Evolutionary conservation across 2,797 vertebrate genomes (phyloP).

Genomic region (Lates japonicus): DNA sequence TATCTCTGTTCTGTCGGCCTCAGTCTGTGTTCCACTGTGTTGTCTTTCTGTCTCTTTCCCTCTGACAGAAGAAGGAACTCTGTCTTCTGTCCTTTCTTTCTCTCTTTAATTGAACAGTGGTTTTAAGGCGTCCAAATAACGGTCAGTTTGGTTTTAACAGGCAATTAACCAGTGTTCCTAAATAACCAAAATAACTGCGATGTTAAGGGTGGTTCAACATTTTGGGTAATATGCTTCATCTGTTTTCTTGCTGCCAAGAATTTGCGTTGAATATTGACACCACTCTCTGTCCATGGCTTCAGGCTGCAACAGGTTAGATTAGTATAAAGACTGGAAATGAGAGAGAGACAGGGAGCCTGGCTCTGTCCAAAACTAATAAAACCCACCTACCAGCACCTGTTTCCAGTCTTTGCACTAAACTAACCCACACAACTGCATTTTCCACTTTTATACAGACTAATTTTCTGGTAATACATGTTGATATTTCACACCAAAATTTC

Average conservation of each 20-base stretch:
- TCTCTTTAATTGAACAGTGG: too few relatives aligned
- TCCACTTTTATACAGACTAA: neutral
- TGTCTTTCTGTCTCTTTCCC: neutral
- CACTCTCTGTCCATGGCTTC: neutral
- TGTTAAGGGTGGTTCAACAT: too few relatives aligned
- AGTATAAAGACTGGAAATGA: too few relatives aligned
- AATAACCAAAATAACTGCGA: too few relatives aligned
- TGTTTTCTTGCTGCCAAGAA: neutral
- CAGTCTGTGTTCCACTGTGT: neutral
- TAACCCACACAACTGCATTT: too few relatives aligned
- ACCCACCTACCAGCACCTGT: neutral
- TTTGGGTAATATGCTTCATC: too few relatives aligned
- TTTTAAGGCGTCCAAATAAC: too few relatives aligned
- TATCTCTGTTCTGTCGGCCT: neutral
- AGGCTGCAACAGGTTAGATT: neutral
- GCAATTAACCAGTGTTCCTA: too few relatives aligned
- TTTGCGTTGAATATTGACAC: neutral
- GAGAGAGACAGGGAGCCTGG: too few relatives aligned
- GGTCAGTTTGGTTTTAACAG: too few relatives aligned
- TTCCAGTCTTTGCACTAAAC: neutral
- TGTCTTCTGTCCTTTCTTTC: neutral
- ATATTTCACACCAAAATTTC: neutral
- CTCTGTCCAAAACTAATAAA: too few relatives aligned
- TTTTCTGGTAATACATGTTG: neutral
- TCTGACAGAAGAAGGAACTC: neutral